Percentiles rank a stretch among this genome's conserved stretches.
These are phyloP conservation scores for Pseudoatta argentina DNA, from an alignment of 1,140 invertebrate species.

Conservation along the genomic window DNA sequence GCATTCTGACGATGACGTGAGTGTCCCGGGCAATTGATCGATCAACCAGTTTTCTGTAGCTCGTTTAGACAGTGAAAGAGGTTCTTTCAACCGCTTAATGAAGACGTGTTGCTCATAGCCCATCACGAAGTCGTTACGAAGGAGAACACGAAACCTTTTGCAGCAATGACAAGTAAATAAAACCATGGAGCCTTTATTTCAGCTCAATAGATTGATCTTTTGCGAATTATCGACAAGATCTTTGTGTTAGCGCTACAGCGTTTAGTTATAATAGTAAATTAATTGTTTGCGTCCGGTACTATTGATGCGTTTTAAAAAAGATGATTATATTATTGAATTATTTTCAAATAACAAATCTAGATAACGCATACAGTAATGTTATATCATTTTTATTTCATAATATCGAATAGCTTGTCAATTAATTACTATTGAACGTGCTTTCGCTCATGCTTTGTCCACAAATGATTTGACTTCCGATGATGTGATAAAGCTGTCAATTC, in stretches of 20 bases:
- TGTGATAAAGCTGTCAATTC: constrained; percentile 46
- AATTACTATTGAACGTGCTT: background rate
- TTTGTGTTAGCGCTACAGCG: constrained; percentile 2
- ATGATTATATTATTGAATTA: constrained; percentile 10
- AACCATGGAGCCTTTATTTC: constrained; percentile 47
- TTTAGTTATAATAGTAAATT: constrained; percentile 34
- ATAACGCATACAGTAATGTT: background rate
- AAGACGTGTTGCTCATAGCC: constrained; percentile 60
- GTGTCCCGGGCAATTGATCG: constrained; percentile 63
- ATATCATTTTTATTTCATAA: background rate
- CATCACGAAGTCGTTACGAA: constrained; percentile 53
- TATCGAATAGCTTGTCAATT: constrained; percentile 10
- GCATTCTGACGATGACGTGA: constrained; percentile 55
- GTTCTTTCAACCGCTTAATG: constrained; percentile 42
- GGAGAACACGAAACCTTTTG: constrained; percentile 57
- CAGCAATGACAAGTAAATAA: constrained; percentile 63
- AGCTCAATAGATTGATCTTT: constrained; percentile 42
- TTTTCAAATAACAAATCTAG: constrained; percentile 20
- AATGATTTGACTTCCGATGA: constrained; percentile 7
- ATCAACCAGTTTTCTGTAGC: constrained; percentile 65
- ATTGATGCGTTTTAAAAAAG: constrained; percentile 9
- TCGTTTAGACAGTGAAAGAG: constrained; percentile 62
- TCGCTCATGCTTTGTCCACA: background rate
- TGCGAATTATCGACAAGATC: constrained; percentile 39
- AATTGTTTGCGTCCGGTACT: constrained; percentile 1